Base-by-base conservation (phyloP, 2,113 vertebrate species). In the Phyllopteryx taeniolatus region DNA sequence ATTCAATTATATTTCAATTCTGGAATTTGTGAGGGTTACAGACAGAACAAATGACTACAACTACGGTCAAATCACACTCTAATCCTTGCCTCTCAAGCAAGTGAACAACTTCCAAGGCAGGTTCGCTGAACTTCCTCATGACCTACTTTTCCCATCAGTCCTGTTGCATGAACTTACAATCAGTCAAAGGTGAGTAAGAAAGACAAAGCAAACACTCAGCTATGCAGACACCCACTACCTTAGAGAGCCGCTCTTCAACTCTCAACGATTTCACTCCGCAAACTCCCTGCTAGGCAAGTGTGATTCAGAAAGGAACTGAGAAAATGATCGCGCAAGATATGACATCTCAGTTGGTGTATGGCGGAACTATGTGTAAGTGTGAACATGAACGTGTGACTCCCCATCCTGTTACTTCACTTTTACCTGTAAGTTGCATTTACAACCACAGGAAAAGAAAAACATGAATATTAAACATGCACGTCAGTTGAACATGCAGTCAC, bases 91-190 rank as follows among this genome's bases (percentile, higher is more conserved):
- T 70, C 66, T 61, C 33, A 1, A 69, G 57, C 64, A 73, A 76
- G 53, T 81, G 61, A 79, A 75, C 75, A 83, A 73, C 70, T 56
- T 39, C 65, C 31, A 35, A 54, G 70, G 67, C 72, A 80, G 78
- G 66, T 72, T 79, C 60, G 47, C 71, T 31, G 44, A 79, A 80
- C 80, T 83, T 86, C 80, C 77, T 83, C 70, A 49, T 88, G 88
- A 83, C 86, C 81, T 83, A 89, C 73, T 84, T 86, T 84, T 73
- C 67, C 60, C 65, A 53, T 35, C 77, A 73, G 76, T 57, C 67
- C 59, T 33, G 63, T 70, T 74, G 73, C 69, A 80, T 79, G 78
- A 78, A 73, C 82, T 19, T 66, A 62, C 73, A 73, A 80, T 78
- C 76, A 77, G 66, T 69, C 31, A 60, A 67, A 79, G 39, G 59